Percentiles rank a stretch among this genome's conserved stretches.
phyloP scores from a whole-genome alignment of 2,113 vertebrate species.

The Hassar affinis region DNA sequence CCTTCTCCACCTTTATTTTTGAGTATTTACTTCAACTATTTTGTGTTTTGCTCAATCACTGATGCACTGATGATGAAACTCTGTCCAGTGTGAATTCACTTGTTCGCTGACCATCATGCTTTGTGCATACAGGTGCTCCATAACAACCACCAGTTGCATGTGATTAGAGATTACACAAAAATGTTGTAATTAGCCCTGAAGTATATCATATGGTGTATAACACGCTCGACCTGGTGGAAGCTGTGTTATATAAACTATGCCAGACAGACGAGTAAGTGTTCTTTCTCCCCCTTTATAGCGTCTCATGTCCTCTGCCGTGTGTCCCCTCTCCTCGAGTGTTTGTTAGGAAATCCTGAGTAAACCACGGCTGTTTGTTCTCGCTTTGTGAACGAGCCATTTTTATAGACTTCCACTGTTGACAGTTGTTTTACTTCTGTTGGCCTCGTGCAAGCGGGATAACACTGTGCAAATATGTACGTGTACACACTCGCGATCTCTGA shows the following conservation, averaged over 20 bases:
- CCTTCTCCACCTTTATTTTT: background rate
- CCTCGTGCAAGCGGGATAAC: conserved; percentile 75
- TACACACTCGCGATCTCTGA: conserved; percentile 67
- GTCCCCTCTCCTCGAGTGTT: conserved; percentile 69
- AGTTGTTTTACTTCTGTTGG: conserved; percentile 72
- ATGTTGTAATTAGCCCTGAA: background rate
- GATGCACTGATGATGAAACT: background rate
- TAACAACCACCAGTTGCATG: background rate
- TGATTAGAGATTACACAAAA: background rate
- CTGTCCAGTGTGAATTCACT: background rate
- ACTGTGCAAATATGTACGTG: conserved; percentile 77
- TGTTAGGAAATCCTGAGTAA: conserved; percentile 82
- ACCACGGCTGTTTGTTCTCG: conserved; percentile 76
- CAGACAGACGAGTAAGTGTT: background rate
- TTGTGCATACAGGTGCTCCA: background rate
- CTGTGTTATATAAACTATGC: background rate
- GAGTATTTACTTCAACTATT: background rate
- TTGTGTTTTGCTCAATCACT: background rate
- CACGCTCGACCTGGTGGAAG: background rate
- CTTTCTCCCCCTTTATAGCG: conserved; percentile 18
- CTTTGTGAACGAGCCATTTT: conserved; percentile 76
- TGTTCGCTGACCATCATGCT: background rate
- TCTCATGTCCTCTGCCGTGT: conserved; percentile 46
- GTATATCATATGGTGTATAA: background rate
- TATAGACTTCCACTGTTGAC: conserved; percentile 81